Percentiles rank a stretch among this genome's conserved stretches.
Conservation (phyloP, 2,113 vertebrate species). For the Seriola quinqueradiata region DNA sequence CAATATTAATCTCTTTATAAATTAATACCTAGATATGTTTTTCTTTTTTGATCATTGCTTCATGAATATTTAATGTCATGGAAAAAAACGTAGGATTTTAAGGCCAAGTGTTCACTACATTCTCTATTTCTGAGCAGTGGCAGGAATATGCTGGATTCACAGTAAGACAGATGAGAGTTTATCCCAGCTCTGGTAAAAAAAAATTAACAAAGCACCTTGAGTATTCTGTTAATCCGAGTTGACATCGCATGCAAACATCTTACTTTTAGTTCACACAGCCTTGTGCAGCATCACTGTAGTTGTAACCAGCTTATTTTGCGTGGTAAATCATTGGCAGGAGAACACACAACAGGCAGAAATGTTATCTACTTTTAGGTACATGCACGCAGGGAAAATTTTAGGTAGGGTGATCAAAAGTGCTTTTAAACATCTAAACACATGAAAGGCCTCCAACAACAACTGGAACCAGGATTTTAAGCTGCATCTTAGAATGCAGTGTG, state of each 20-base stretch:
- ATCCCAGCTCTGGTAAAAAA: not conserved
- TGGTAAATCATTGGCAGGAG: constrained; percentile 34
- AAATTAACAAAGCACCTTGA: constrained; percentile 1
- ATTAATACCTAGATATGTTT: too few species aligned
- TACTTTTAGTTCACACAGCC: constrained; percentile 18
- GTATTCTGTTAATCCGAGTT: not conserved
- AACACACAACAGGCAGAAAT: constrained; percentile 24
- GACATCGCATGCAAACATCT: constrained; percentile 3
- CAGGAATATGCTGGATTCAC: not conserved
- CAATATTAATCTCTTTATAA: too few species aligned
- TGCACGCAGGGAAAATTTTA: constrained; percentile 10
- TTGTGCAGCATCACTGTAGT: constrained; percentile 16
- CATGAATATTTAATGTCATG: too few species aligned
- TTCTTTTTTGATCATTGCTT: too few species aligned
- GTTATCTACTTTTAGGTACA: constrained; percentile 25
- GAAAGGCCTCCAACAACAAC: constrained; percentile 22
- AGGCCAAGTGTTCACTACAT: not conserved
- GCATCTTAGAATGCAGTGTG: constrained; percentile 1
- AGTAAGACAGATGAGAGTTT: not conserved
- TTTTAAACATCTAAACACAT: constrained; percentile 48
- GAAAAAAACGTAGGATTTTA: not conserved
- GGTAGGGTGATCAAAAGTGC: constrained; percentile 30
- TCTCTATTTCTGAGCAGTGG: not conserved
- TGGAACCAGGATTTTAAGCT: constrained; percentile 4
- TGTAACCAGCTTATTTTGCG: constrained; percentile 31